Percentiles rank a stretch among this genome's conserved stretches.
Evolutionary conservation across 37 sponge, comb jelly and placozoan genomes (phyloP).

Genomic region (Hexactinellida sp.): DNA sequence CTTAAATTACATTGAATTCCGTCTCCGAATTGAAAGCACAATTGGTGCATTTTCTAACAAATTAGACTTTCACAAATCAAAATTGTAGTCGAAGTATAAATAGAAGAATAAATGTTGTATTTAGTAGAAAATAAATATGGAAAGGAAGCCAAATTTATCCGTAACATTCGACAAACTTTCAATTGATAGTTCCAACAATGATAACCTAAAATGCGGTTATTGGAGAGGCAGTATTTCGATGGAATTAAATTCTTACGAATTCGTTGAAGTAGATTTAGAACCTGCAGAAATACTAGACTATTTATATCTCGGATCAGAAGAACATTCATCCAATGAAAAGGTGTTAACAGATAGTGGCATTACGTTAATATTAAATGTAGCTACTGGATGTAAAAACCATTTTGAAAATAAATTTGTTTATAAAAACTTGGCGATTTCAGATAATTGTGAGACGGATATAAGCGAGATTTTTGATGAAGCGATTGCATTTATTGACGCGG

Average conservation of each 20-base stretch:
- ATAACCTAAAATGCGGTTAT: neutral
- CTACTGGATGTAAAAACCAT: slow-evolving; percentile 47
- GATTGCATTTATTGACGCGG: slow-evolving; percentile 56
- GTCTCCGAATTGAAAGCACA: no score
- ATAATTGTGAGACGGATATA: slow-evolving; percentile 59
- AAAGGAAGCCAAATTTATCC: no score
- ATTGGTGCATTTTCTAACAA: no score
- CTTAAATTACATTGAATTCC: no score
- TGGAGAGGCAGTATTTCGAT: neutral
- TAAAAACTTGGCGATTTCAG: slow-evolving; percentile 42
- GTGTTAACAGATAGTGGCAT: slow-evolving; percentile 36
- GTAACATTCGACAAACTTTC: no score
- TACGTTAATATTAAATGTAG: slow-evolving; percentile 60
- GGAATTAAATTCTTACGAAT: neutral
- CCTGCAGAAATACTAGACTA: slow-evolving; percentile 60
- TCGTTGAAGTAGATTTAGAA: neutral
- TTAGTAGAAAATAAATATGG: no score
- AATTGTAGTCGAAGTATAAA: no score
- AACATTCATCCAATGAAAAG: slow-evolving; percentile 34
- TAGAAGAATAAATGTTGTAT: no score
- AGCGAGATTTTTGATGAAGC: slow-evolving; percentile 44
- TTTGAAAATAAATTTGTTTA: slow-evolving; percentile 58
- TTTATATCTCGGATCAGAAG: slow-evolving; percentile 52
- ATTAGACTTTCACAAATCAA: no score
- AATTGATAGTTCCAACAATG: no score